Evolutionary conservation across 2,888 invertebrate species (phyloP), one percentile per base, ranked within the genome.

Genomic region (Tuta absoluta): DNA sequence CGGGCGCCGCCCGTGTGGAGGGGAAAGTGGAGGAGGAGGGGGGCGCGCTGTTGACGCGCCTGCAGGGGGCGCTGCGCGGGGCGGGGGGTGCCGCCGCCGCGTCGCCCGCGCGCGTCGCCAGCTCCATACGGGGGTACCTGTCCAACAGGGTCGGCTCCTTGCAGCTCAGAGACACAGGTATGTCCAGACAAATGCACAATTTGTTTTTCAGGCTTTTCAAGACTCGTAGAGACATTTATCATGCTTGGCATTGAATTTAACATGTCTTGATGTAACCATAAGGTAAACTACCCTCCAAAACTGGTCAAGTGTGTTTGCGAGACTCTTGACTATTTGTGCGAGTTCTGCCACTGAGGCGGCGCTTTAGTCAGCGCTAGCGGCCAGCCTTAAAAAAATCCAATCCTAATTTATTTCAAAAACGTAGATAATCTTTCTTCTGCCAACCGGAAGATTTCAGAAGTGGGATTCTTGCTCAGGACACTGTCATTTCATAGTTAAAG

Each of bases 91-190:
- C 93, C 78, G 93, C 94, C 82, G 94, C 93, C 81, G 93, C 94
- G 85, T 94, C 94, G 82, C 94, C 94, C 75, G 93, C 94, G 84
- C 93, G 94, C 77, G 94, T 95, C 81, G 95, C 95, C 84, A 94
- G 92, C 89, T 95, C 95, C 89, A 94, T 95, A 87, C 93, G 93
- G 82, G 95, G 95, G 78, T 95, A 93, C 92, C 93, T 95, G 75
- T 91, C 93, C 81, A 93, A 93, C 87, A 93, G 94, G 79, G 92
- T 95, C 85, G 91, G 94, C 85, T 93, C 94, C 81, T 92, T 94
- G 83, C 93, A 94, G 88, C 92, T 94, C 62, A 93, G 94, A 80
- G 95, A 95, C 80, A 94, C 95, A 94, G 95, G 95, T 95, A 76
- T 56, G 56, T 56, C 0, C 28, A 28, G 5, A 3, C 2, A n/a